Evolutionary conservation across 92 coral and sea anemone species (phyloP), one percentile per base, ranked within the genome.

Genomic region (Nematostella vectensis): DNA sequence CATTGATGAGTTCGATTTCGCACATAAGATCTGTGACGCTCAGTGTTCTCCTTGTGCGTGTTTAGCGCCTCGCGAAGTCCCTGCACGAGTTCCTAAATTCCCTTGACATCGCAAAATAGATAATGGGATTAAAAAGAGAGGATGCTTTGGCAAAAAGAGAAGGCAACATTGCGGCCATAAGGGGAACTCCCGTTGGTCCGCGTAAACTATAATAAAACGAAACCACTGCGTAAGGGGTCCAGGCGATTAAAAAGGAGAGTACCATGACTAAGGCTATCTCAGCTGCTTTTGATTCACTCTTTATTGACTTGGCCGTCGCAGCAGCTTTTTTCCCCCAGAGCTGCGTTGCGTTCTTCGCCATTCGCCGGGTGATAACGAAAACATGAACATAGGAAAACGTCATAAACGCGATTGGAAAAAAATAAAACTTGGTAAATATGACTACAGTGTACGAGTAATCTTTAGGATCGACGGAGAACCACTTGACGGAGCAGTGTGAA

Each of bases 81-180:
- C 44, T 37, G 44, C 44, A 37, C 44, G 18, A 47, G 6, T 47
- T 11, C 48, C 68, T 17, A 11, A 61, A 61, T 48, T 29, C 31
- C 29, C 48, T 61, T 39, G 20, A 48, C 4, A 40, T 30, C 25
- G 50, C 9, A 29, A 61, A 49, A 13, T 61, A 61, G 8, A 49
- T 17, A 8, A 61, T 25, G 2, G 68, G 68, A 15, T 61, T 61
- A 16, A 16, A 8, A 3, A 44, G 1, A 17, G 1, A 10, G 31
- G 58, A 61, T 16, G 59, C 33, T 30, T 61, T 61, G 54, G 68
- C 68, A 33, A 48, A 48, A 1, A 61, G 3, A 42, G 55, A 25
- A 3, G 68, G 52, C 6, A 49, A 2, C 2, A 54, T 24, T 1
- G 55, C 0, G 9, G 20, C 68, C 30, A 29, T 28, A 1, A 42